These are phyloP conservation scores for Leucoraja erinaceus DNA, from an alignment of 2,113 vertebrate species.

Conservation along the genomic window DNA sequence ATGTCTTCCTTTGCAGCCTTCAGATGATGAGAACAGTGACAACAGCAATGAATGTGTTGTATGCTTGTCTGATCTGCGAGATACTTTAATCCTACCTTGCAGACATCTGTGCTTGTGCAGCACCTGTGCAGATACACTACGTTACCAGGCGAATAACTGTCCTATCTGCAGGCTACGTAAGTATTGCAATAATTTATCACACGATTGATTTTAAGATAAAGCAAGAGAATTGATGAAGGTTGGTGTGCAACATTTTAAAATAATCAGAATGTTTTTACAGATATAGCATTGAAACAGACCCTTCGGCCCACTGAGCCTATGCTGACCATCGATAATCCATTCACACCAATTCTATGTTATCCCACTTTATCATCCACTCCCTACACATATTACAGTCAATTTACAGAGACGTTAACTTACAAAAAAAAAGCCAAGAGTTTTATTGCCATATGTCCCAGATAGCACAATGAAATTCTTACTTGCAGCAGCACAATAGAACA, in stretches of 20 bases:
- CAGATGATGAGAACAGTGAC: constrained; percentile 90
- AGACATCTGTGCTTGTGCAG: constrained; percentile 91
- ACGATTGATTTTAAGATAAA: neutral
- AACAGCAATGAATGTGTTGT: constrained; percentile 97
- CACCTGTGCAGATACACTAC: constrained; percentile 85
- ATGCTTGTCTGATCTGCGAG: constrained; percentile 84
- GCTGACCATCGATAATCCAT: no score
- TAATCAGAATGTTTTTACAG: neutral
- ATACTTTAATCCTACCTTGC: constrained; percentile 90
- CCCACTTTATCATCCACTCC: no score
- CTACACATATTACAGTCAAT: no score
- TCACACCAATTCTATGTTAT: no score
- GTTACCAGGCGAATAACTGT: constrained; percentile 96
- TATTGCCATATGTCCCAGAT: no score
- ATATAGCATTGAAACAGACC: no score
- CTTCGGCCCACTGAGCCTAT: no score
- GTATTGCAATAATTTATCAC: constrained; percentile 43
- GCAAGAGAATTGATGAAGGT: neutral
- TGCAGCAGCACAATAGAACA: no score
- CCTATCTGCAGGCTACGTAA: constrained; percentile 94
- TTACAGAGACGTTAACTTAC: no score
- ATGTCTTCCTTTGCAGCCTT: constrained; percentile 59
- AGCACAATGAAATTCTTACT: no score
- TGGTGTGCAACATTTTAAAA: neutral
- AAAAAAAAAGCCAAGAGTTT: no score